Base-by-base conservation (phyloP, 2,888 invertebrate species). In the Scelioninae gen. 1 region DNA sequence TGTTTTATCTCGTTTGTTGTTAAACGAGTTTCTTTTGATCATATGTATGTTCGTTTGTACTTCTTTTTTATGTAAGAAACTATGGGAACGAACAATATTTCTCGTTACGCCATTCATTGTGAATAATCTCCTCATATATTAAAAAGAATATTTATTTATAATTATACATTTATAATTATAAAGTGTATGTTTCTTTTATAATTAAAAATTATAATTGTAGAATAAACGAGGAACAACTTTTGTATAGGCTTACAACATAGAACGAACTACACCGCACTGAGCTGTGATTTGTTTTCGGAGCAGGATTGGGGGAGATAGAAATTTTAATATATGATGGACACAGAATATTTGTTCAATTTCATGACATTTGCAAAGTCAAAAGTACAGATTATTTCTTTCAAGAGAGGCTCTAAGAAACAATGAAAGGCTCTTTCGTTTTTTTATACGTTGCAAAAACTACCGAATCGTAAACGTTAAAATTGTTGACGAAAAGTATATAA, bases 171-270 rank as follows among this genome's bases (percentile, higher is more conserved):
- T 68, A 40, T 71, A 49, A 78, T 78, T 78, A 82, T 82, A 78
- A 77, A 77, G 40, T 60, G 23, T 75, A 80, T 79, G 47, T 69
- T 83, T 83, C 55, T 77, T 76, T 84, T 86, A 85, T 85, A 88
- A 89, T 85, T 88, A 87, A 75, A 77, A 83, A 45, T 79, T 84
- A 87, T 89, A 88, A 89, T 87, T 87, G 85, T 88, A 87, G 86
- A 87, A 85, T 87, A 87, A 88, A 87, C 71, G 80, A 88, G 87
- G 85, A 88, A 88, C 88, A 89, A 88, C 86, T 89, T 89, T 89
- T 89, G 89, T 89, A 89, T 88, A 89, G 88, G 88, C 89, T 89
- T 88, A 88, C 87, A 87, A 86, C 87, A 87, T 86, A 86, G 86
- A 87, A 85, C 86, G 87, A 87, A 81, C 69, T 88, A 88, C 86